A percentile compares a stretch with the other conserved stretches of the same genome.
Evolutionary conservation across 2,888 invertebrate genomes (phyloP).

Genomic region (Deilephila porcellus): DNA sequence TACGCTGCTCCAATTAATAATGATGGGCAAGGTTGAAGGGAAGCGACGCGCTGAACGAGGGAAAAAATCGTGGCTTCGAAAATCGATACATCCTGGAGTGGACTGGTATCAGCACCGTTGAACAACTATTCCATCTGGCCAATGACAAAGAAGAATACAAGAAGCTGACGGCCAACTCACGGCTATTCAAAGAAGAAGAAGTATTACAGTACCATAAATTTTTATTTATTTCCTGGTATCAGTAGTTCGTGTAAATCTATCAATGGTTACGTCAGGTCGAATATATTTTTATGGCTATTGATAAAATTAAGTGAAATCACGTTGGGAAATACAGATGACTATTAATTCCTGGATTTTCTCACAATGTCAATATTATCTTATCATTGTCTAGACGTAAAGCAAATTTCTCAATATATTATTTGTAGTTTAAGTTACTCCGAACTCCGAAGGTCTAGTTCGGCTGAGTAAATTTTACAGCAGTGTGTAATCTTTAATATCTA

Average conservation of each 20-base stretch:
- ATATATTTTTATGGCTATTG: background rate
- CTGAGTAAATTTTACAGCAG: too few species aligned
- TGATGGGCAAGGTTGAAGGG: too few species aligned
- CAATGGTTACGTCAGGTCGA: background rate
- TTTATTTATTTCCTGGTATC: background rate
- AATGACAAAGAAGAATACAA: too few species aligned
- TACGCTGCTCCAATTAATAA: too few species aligned
- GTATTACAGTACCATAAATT: background rate
- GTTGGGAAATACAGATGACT: background rate
- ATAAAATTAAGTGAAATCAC: background rate
- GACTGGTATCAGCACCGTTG: too few species aligned
- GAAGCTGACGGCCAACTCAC: too few species aligned
- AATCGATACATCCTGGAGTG: too few species aligned
- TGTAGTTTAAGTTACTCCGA: background rate
- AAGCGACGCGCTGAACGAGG: too few species aligned
- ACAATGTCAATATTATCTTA: constrained; percentile 4
- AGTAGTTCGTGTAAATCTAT: background rate
- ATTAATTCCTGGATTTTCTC: background rate
- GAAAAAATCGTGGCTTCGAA: too few species aligned
- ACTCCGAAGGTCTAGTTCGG: background rate
- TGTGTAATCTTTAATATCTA: too few species aligned
- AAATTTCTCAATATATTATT: background rate
- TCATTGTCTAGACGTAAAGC: background rate
- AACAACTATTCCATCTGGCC: too few species aligned
- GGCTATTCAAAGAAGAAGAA: too few species aligned